Percentiles rank a stretch among this genome's conserved stretches.
phyloP scores from a whole-genome alignment of 2,113 vertebrate genomes.

The Hippocampus comes region DNA sequence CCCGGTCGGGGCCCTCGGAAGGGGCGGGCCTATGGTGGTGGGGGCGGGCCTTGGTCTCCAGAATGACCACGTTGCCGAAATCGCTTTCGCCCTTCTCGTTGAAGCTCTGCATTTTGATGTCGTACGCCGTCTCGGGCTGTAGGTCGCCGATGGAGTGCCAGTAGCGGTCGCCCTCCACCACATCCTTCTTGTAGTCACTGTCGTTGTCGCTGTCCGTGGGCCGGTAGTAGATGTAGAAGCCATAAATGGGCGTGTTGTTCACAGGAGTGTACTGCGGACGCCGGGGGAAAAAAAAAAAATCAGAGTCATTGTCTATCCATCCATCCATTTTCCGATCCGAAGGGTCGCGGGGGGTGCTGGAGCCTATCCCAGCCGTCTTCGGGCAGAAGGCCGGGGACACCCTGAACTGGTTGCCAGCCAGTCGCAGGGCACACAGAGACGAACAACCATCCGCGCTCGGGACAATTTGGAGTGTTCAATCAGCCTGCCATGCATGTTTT shows the following conservation, averaged over 20 bases:
- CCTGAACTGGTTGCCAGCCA: too few relatives aligned
- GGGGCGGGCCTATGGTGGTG: constrained; percentile 70
- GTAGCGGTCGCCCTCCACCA: constrained; percentile 91
- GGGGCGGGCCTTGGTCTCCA: constrained; percentile 91
- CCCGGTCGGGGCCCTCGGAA: constrained; percentile 58
- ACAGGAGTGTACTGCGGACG: constrained; percentile 82
- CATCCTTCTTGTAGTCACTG: constrained; percentile 95
- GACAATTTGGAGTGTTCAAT: too few relatives aligned
- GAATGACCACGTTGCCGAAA: constrained; percentile 96
- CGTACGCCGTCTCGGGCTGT: constrained; percentile 94
- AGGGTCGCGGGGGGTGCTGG: too few relatives aligned
- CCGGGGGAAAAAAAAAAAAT: neutral
- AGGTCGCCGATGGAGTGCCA: constrained; percentile 95
- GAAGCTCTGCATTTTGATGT: constrained; percentile 99
- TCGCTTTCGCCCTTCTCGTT: constrained; percentile 95
- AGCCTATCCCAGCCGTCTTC: too few relatives aligned
- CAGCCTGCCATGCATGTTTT: too few relatives aligned
- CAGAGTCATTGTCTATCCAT: too few relatives aligned
- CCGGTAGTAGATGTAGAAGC: constrained; percentile 97
- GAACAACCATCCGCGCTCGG: too few relatives aligned
- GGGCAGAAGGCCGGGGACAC: too few relatives aligned
- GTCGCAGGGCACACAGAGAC: too few relatives aligned
- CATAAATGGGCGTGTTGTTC: constrained; percentile 98
- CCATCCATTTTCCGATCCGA: too few relatives aligned
- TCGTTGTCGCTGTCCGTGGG: constrained; percentile 98